phyloP scores from a whole-genome alignment of 2,797 vertebrate species.

The Alectoris magna region DNA sequence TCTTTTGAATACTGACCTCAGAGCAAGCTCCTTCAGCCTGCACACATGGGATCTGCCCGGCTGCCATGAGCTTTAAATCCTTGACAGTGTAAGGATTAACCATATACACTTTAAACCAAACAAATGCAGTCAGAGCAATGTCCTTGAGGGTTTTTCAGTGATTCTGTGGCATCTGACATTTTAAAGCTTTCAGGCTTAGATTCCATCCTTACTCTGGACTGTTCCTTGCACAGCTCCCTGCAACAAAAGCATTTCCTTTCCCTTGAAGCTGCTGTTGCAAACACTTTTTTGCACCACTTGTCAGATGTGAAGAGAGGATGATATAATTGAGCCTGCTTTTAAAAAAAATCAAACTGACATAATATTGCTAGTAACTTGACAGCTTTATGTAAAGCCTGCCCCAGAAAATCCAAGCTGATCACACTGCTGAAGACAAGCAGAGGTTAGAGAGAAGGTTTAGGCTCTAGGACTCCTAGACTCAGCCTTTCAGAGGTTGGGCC shows the following conservation, averaged over 20 bases:
- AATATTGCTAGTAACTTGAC: slow-evolving; percentile 78
- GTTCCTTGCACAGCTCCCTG: not conserved
- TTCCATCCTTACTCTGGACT: not conserved
- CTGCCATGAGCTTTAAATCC: not conserved
- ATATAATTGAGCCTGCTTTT: slow-evolving; percentile 71
- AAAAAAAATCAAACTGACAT: slow-evolving; percentile 75
- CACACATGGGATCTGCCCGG: rapidly evolving
- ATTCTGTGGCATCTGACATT: slow-evolving; percentile 23
- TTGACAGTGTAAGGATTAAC: not conserved
- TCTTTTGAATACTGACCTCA: not conserved
- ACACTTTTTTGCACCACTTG: slow-evolving; percentile 13
- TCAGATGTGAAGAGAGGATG: slow-evolving; percentile 69
- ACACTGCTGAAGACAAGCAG: slow-evolving; percentile 65
- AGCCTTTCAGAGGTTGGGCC: slow-evolving; percentile 86
- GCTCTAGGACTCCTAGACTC: slow-evolving; percentile 80
- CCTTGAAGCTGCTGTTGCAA: not conserved
- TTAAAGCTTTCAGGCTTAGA: not conserved
- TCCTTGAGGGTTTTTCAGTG: not conserved
- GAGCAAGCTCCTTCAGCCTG: not conserved
- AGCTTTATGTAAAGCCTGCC: slow-evolving; percentile 69
- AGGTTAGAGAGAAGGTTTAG: slow-evolving; percentile 71
- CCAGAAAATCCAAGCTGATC: slow-evolving; percentile 65
- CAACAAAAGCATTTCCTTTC: not conserved
- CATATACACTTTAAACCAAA: slow-evolving; percentile 31
- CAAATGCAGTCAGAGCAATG: slow-evolving; percentile 1